A percentile compares a stretch with the other conserved stretches of the same genome.
Evolutionary conservation across 2,888 invertebrate genomes (phyloP).

Genomic region (Adelognathus sp.): DNA sequence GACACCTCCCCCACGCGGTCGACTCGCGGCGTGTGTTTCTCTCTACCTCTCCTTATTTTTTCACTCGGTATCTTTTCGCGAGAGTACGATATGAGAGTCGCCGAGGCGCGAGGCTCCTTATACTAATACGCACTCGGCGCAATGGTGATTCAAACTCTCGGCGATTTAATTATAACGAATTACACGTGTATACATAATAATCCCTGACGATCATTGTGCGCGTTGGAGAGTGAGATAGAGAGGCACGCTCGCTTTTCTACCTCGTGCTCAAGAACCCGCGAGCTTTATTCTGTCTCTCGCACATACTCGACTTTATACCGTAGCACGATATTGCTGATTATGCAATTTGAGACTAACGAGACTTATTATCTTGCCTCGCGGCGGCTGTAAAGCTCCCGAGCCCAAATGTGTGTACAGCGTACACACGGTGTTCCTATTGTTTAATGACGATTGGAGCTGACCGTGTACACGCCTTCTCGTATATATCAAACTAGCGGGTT

Average conservation of each 20-base stretch:
- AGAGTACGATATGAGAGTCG: not conserved
- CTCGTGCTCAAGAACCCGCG: constrained; percentile 44
- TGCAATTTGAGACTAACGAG: constrained; percentile 60
- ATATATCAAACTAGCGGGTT: constrained; percentile 24
- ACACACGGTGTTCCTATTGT: constrained; percentile 41
- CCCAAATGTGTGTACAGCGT: not conserved
- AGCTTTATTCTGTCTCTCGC: constrained; percentile 28
- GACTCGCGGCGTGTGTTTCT: not conserved
- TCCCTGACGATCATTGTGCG: constrained; percentile 3
- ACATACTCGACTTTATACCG: not conserved
- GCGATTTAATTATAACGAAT: constrained; percentile 59
- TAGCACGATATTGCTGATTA: constrained; percentile 53
- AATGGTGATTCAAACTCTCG: constrained; percentile 45
- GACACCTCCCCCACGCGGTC: not conserved
- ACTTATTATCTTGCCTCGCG: constrained; percentile 51
- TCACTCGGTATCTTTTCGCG: not conserved
- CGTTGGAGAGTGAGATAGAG: not conserved
- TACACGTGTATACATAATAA: constrained; percentile 41
- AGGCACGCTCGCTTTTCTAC: constrained; percentile 1
- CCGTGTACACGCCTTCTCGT: constrained; percentile 31
- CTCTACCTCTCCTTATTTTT: not conserved
- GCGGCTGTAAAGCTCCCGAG: not conserved
- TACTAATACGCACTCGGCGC: constrained; percentile 34
- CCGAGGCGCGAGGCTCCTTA: constrained; percentile 45
- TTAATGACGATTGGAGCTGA: constrained; percentile 53